Percentiles rank a stretch among this genome's conserved stretches.
phyloP scores from a whole-genome alignment of 2,113 vertebrate genomes.

The Oreochromis aureus region DNA sequence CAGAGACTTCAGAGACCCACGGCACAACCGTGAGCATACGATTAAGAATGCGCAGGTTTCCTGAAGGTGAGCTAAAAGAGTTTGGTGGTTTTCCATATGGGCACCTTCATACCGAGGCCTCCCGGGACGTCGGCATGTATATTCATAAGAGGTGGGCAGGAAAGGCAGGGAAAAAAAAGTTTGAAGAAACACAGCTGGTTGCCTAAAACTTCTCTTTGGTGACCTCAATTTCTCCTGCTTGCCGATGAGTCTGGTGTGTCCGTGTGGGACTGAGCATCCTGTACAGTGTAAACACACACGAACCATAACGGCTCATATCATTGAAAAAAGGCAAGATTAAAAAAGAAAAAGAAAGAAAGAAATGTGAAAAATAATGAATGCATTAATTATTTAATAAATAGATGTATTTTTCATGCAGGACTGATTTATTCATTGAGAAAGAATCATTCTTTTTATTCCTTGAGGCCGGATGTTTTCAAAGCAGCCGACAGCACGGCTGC shows the following conservation, averaged over 20 bases:
- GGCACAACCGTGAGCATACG: conserved; percentile 5
- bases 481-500: neutral
- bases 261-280: conserved; percentile 1
- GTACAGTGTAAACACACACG: neutral
- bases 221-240: conserved; percentile 67
- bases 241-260: conserved; percentile 16
- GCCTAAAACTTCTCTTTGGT: conserved; percentile 58
- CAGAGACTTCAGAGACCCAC: conserved; percentile 22
- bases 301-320: neutral
- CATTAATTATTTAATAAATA: neutral
- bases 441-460: neutral
- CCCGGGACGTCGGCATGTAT: conserved; percentile 67
- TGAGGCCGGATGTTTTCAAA: neutral
- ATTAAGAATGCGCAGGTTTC: conserved; percentile 52
- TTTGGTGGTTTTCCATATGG: conserved; percentile 71
- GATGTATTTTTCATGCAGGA: neutral
- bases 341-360: neutral
- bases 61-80: conserved; percentile 68
- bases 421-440: neutral
- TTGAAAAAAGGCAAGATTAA: neutral
- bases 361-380: neutral
- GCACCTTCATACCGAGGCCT: conserved; percentile 56
- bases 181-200: conserved; percentile 69
- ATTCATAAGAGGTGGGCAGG: conserved; percentile 66
- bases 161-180: conserved; percentile 36